Evolutionary conservation across 2,113 vertebrate genomes (phyloP), one percentile per base, ranked within the genome.

Genomic region (Tympanuchus pallidicinctus): DNA sequence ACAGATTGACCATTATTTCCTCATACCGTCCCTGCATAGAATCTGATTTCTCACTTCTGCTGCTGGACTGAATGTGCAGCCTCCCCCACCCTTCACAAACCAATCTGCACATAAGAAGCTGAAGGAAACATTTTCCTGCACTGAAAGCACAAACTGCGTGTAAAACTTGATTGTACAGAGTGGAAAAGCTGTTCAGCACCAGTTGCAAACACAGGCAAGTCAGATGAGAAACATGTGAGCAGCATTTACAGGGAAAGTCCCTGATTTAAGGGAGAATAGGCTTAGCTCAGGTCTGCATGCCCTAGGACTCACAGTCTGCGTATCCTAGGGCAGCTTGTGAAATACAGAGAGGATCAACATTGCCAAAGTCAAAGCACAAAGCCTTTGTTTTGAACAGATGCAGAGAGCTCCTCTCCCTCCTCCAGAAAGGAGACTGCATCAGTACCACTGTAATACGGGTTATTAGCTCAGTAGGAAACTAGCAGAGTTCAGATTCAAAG

Each of bases 381-480:
- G 48, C 28, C 67, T 63, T 85, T 73, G 75, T 57, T 82, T 6
- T 27, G 34, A 52, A 65, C 45, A 61, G 81, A 89, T 85, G 78
- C 81, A 61, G 61, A 45, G 8, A 45, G 34, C 34, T 71, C 38
- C 60, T 77, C 67, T 75, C 5, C 60, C 50, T 32, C 4, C 19
- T 50, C 42, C 28, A 2, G 13, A 17, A 65, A 36, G 5, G 21
- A 10, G 72, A 48, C 47, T 80, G 82, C 85, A 73, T 76, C 45
- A n/a, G 43, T 56, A 36, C 43, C 6, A 2, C 66, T 71, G 81
- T 22, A 63, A 72, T 27, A 50, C 43, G 84, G 87, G 88, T 89
- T 89, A 64, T 88, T 89, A 64, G 78, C 91, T 83, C 89, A 74
- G 78, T 67, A 65, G 75, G 84, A 80, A 89, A 61, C 65, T 59